Conservation (phyloP, 2,797 vertebrate genomes). For the Chelon labrosus region DNA sequence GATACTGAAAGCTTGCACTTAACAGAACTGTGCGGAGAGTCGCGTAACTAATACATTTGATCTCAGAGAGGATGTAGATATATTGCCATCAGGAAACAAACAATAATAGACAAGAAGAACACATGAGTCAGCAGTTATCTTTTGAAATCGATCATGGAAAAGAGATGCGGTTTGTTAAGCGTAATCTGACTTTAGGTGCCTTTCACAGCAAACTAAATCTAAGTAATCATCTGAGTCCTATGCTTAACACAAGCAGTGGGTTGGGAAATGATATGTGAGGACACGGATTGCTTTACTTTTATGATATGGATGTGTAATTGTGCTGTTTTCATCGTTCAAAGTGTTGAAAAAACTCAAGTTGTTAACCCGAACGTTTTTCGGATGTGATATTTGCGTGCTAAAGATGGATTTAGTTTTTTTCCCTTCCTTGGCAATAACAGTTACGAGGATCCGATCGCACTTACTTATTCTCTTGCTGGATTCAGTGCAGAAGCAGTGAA, state of each 20-base stretch:
- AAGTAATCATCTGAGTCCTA: neutral
- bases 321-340: slow-evolving; percentile 1
- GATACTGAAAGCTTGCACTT: neutral
- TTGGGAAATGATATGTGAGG: neutral
- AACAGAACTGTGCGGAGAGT: neutral
- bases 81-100: neutral
- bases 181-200: neutral
- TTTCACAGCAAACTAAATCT: slow-evolving; percentile 1
- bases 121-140: neutral
- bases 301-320: neutral
- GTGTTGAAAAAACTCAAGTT: neutral
- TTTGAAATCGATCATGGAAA: neutral
- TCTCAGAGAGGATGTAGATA: slow-evolving; percentile 5
- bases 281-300: neutral
- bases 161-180: neutral
- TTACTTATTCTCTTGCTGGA: slow-evolving; percentile 1
- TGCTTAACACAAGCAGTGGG: neutral
- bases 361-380: neutral
- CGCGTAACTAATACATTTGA: neutral
- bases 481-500: slow-evolving; percentile 17
- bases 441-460: slow-evolving; percentile 2
- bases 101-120: neutral
- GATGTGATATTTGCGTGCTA: neutral
- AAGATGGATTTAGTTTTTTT: neutral
- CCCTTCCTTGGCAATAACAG: neutral